Evolutionary conservation across 2,113 vertebrate species (phyloP).

Genomic region (Miniopterus natalensis): DNA sequence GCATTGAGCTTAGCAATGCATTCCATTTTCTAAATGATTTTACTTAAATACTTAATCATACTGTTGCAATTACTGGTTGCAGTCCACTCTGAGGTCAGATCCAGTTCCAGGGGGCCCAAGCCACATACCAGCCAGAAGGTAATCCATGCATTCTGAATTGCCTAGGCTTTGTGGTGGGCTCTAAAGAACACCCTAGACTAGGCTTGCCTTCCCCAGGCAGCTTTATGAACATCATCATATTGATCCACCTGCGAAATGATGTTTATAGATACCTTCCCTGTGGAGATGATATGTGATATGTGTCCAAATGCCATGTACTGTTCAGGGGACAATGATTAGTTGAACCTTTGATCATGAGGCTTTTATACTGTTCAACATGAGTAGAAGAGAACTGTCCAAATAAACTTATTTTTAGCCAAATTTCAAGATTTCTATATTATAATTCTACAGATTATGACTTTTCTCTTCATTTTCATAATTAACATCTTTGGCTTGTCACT

Average conservation of each 20-base stretch:
- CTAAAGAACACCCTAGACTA: neutral
- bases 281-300: neutral
- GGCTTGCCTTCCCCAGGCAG: neutral
- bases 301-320: neutral
- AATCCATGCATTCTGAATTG: neutral
- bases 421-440: constrained; percentile 54
- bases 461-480: constrained; percentile 59
- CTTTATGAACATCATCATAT: neutral
- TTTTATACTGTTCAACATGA: neutral
- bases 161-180: neutral
- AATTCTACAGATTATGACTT: constrained; percentile 7
- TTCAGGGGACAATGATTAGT: neutral
- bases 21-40: neutral
- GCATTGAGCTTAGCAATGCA: neutral
- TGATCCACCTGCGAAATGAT: neutral
- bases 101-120: neutral
- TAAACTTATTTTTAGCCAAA: constrained; percentile 46
- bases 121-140: neutral
- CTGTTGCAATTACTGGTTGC: neutral
- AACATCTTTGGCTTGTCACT: constrained; percentile 41
- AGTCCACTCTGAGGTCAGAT: neutral
- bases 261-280: neutral
- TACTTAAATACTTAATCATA: neutral
- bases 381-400: neutral
- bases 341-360: neutral